Evolutionary conservation across 2,888 invertebrate species (phyloP).

Genomic region (Sipha maydis): DNA sequence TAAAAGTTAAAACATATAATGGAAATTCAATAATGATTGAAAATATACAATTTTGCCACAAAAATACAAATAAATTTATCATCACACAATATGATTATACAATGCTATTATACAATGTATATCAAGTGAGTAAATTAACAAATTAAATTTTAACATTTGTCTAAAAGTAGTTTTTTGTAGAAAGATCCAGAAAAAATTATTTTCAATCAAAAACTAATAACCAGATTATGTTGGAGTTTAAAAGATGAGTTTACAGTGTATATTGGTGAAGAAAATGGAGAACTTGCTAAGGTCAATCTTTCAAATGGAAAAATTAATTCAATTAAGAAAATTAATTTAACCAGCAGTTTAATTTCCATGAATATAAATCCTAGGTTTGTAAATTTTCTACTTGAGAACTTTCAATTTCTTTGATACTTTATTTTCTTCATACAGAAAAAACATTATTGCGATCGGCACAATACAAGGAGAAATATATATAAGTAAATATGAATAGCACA

Average conservation of each 20-base stretch:
- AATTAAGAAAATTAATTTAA: constrained; percentile 24
- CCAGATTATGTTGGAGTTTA: constrained; percentile 44
- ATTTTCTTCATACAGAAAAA: constrained; percentile 17
- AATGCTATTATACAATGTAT: constrained; percentile 30
- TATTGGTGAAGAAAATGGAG: constrained; percentile 17
- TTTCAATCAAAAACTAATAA: constrained; percentile 35
- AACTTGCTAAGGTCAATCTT: constrained; percentile 24
- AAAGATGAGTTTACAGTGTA: constrained; percentile 23
- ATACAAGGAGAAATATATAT: constrained; percentile 12
- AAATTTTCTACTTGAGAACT: constrained; percentile 1
- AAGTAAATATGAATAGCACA: constrained; percentile 28
- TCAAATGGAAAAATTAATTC: constrained; percentile 7
- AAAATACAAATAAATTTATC: constrained; percentile 22
- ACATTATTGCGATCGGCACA: constrained; percentile 41
- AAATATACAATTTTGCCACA: constrained; percentile 33
- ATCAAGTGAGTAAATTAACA: constrained; percentile 31
- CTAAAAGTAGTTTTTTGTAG: constrained; percentile 1
- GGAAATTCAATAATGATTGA: constrained; percentile 32
- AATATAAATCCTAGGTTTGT: constrained; percentile 44
- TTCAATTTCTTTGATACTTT: neutral
- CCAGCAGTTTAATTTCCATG: constrained; percentile 26
- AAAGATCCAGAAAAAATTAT: constrained; percentile 32
- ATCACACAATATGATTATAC: constrained; percentile 35
- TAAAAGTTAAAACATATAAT: constrained; percentile 36
- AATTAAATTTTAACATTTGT: constrained; percentile 1